These are phyloP conservation scores for Euwallacea fornicatus DNA, from an alignment of 1,140 invertebrate genomes.

Conservation along the genomic window DNA sequence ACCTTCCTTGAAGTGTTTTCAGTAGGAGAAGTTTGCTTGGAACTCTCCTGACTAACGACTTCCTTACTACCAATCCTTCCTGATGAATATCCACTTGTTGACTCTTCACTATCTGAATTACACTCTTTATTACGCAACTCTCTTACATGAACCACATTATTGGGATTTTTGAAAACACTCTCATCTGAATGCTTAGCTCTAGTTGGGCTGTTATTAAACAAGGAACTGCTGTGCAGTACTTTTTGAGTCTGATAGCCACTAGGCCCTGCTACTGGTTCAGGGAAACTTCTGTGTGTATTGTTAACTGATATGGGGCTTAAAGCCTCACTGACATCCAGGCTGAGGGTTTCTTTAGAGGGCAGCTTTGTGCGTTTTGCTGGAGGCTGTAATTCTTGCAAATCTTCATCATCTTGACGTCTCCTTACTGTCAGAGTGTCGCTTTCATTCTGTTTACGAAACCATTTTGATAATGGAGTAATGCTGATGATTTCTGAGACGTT, in stretches of 20 bases:
- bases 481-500: slow-evolving; percentile 55
- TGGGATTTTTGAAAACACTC: no score
- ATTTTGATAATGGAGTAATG: slow-evolving; percentile 55
- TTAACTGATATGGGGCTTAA: slow-evolving; percentile 28
- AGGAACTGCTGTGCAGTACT: slow-evolving; percentile 36
- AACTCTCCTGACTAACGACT: slow-evolving; percentile 39
- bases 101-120: slow-evolving; percentile 52
- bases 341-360: slow-evolving; percentile 35
- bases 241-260: slow-evolving; percentile 36
- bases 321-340: slow-evolving; percentile 23
- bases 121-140: slow-evolving; percentile 42
- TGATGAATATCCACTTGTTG: slow-evolving; percentile 53
- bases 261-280: slow-evolving; percentile 47
- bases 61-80: slow-evolving; percentile 45
- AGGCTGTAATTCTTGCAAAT: slow-evolving; percentile 51
- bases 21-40: slow-evolving; percentile 39
- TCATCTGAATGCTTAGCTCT: background rate
- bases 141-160: slow-evolving; percentile 1
- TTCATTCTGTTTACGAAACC: slow-evolving; percentile 53
- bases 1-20: slow-evolving; percentile 34
- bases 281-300: slow-evolving; percentile 38
- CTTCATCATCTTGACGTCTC: slow-evolving; percentile 54
- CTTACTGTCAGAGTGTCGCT: slow-evolving; percentile 48
- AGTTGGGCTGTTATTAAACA: background rate
- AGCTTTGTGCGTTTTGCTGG: slow-evolving; percentile 54